Evolutionary conservation across 2,113 vertebrate species (phyloP), one percentile per base, ranked within the genome.

Genomic region (Damaliscus lunatus): DNA sequence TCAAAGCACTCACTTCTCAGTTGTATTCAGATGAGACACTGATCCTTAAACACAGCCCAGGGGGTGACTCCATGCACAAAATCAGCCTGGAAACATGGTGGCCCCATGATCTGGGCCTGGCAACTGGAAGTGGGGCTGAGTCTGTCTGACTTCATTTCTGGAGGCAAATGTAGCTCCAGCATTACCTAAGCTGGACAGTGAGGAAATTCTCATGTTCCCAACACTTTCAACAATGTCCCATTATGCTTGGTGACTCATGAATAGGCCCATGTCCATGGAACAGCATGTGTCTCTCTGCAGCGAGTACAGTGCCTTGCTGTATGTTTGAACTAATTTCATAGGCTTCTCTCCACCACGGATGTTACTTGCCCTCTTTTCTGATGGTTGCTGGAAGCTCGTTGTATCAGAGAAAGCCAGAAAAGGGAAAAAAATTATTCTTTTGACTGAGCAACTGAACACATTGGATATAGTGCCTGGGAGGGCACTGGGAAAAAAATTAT

Each of bases 201-300:
- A 97, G 98, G 98, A 98, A 98, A 98, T 98, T 98, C 98, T 98
- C 98, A 98, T 98, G 98, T 98, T 98, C 98, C 98, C 98, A 98
- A 97, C 98, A 97, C 96, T 98, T 98, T 97, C 98, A 99, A 99
- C 99, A 99, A 99, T 99, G 99, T 98, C 98, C 98, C 97, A 98
- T 99, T 99, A 98, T 99, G 98, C 98, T 87, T 97, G 96, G 98
- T 99, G 99, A 99, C 97, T 99, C 99, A 99, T 92, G 94, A 96
- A 98, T 99, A 99, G 99, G 99, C 98, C 96, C 71, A 36, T 94
- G 98, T 98, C 99, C 99, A 98, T 67, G 98, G 98, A 98, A 99
- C 98, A 98, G 98, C 98, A 84, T 98, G 99, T 98, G 98, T 99
- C 98, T 98, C 98, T 92, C 98, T 53, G 97, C 98, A 98, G 97